Evolutionary conservation across 2,888 invertebrate genomes (phyloP).

Genomic region (Marasmarcha lunaedactyla): DNA sequence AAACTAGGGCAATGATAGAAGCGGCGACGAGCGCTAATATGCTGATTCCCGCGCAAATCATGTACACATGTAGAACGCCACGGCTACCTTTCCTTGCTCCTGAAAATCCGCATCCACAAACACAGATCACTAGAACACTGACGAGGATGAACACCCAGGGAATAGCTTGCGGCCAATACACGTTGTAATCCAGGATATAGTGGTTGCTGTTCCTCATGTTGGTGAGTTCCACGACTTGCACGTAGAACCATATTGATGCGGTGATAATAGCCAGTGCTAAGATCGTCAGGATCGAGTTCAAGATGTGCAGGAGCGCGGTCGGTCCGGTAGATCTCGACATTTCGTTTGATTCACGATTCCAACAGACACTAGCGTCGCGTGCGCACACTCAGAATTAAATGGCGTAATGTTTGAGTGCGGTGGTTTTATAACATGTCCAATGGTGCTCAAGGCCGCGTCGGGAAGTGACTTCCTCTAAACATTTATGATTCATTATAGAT

Average conservation of each 20-base stretch:
- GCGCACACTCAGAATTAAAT: conserved; percentile 25
- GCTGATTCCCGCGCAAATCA: conserved; percentile 28
- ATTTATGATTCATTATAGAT: conserved; percentile 11
- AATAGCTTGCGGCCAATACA: conserved; percentile 57
- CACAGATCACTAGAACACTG: conserved; percentile 36
- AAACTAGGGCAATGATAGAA: conserved; percentile 37
- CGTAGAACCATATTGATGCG: conserved; percentile 31
- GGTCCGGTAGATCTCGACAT: conserved; percentile 21
- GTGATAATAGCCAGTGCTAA: conserved; percentile 25
- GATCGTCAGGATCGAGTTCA: conserved; percentile 25
- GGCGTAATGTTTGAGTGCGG: conserved; percentile 21
- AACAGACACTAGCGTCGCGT: conserved; percentile 16
- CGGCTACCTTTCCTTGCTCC: conserved; percentile 37
- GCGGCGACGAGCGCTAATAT: conserved; percentile 30
- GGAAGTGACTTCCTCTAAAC: conserved; percentile 13
- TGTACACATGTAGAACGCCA: conserved; percentile 32
- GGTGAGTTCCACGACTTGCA: conserved; percentile 31
- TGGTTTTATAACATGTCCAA: conserved; percentile 23
- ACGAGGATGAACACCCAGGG: conserved; percentile 54
- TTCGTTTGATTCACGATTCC: conserved; percentile 2
- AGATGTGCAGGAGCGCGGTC: conserved; percentile 22
- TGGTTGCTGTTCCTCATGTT: conserved; percentile 36
- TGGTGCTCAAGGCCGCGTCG: conserved; percentile 17
- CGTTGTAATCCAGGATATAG: conserved; percentile 48
- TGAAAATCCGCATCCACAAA: conserved; percentile 40